Base-by-base conservation (phyloP, 2,113 vertebrate species). In the Peucedramus taeniatus region DNA sequence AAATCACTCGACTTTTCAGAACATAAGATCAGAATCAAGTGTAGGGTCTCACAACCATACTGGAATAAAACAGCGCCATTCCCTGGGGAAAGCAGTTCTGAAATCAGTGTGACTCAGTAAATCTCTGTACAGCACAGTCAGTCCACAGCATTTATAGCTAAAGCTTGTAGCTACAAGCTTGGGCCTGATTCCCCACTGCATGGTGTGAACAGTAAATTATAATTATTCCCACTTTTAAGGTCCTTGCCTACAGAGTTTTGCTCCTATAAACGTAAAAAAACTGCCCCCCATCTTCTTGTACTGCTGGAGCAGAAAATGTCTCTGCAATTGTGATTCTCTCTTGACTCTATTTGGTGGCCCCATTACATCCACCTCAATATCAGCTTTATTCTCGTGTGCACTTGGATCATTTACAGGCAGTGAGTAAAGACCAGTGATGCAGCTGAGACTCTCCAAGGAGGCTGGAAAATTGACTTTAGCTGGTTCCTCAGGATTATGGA, bases 281-380 rank as follows among this genome's bases (percentile, higher is more conserved):
- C 75, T 51, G 44, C 7, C 28, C 59, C 51, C 35, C 45, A 39
- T 74, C 76, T 49, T 39, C 74, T 56, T 70, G 68, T 61, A 77
- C 6, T 90, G 68, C 72, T 89, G 80, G 71, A 92, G 76, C 89
- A 95, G 83, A 80, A 94, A 95, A 95, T 39, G 18, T 28, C 59
- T 88, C 50, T 77, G 76, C 45, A 24, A 0, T 49, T 66, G 89
- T 66, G 83, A 30, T 54, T 74, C 50, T 86, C 75, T 49, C 71
- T 31, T 37, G 66, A 18, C 78, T 72, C 44, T 21, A 1, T 65
- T 49, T 86, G 83, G 49, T 56, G 75, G 66, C 72, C 75, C 71
- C 76, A 9, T 51, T 47, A 42, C 68, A 60, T 26, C 45, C 71
- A 45, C 51, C 77, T 33, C 91, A 23, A 17, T 10, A n/a, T 3